Conservation (phyloP, 2,113 vertebrate species). For the Alethe castanea region DNA sequence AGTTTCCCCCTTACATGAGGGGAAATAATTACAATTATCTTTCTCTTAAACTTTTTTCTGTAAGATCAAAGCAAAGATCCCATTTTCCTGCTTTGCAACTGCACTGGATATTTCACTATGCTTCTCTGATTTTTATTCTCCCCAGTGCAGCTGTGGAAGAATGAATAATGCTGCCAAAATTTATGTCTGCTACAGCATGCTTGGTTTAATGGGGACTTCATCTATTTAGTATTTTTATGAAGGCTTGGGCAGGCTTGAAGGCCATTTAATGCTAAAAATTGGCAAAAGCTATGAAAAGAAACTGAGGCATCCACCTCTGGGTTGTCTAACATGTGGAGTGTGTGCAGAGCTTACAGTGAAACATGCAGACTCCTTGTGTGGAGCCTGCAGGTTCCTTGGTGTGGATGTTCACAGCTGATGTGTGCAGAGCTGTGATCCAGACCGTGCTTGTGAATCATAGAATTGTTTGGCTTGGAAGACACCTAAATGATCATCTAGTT, state of each 20-base stretch:
- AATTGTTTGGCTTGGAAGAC: background rate
- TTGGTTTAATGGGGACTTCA: background rate
- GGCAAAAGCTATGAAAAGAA: background rate
- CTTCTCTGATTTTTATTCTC: background rate
- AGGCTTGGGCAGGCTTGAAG: background rate
- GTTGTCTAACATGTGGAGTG: background rate
- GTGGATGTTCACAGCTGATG: background rate
- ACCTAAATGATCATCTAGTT: background rate
- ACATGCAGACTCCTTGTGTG: fast-evolving
- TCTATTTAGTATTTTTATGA: background rate
- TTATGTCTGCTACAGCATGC: background rate
- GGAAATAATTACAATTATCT: background rate
- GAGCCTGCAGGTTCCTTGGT: background rate
- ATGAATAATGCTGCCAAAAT: background rate
- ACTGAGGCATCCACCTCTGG: background rate
- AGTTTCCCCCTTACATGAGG: background rate
- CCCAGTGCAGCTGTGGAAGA: background rate
- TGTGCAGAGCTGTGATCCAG: background rate
- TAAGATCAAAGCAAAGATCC: background rate
- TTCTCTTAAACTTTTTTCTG: background rate
- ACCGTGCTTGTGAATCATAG: background rate
- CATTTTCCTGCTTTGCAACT: background rate
- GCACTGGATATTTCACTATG: background rate
- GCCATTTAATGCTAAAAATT: background rate
- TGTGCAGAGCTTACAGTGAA: background rate